Evolutionary conservation across 2,888 invertebrate genomes (phyloP).

Genomic region (Vanessa cardui): DNA sequence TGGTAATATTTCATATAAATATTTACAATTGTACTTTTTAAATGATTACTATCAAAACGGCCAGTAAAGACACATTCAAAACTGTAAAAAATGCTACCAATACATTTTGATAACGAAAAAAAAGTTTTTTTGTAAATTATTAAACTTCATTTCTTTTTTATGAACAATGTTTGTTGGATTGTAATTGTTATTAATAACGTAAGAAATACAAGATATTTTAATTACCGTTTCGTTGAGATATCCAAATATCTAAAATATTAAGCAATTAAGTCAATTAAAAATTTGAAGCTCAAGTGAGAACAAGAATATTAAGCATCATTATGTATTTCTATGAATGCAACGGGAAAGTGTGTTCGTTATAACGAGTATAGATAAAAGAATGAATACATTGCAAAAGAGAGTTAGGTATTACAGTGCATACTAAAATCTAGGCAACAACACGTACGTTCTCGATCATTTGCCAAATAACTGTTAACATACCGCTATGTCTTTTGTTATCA

Average conservation of each 20-base stretch:
- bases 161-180: too few species aligned
- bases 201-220: too few species aligned
- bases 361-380: constrained; percentile 3
- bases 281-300: too few species aligned
- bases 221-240: too few species aligned
- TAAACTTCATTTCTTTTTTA: too few species aligned
- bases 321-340: not conserved
- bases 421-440: constrained; percentile 39
- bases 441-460: constrained; percentile 21
- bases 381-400: constrained; percentile 3
- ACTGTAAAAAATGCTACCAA: too few species aligned
- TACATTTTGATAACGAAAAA: too few species aligned
- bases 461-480: constrained; percentile 33
- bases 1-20: constrained; percentile 9
- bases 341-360: not conserved
- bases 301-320: too few species aligned
- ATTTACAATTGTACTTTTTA: not conserved
- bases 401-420: constrained; percentile 30
- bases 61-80: not conserved
- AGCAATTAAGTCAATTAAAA: too few species aligned
- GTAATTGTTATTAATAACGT: too few species aligned
- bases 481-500: constrained; percentile 28
- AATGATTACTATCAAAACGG: not conserved
- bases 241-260: too few species aligned
- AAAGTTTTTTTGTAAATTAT: too few species aligned